These are phyloP conservation scores for Cettia cetti DNA, from an alignment of 2,113 vertebrate genomes.

Conservation along the genomic window DNA sequence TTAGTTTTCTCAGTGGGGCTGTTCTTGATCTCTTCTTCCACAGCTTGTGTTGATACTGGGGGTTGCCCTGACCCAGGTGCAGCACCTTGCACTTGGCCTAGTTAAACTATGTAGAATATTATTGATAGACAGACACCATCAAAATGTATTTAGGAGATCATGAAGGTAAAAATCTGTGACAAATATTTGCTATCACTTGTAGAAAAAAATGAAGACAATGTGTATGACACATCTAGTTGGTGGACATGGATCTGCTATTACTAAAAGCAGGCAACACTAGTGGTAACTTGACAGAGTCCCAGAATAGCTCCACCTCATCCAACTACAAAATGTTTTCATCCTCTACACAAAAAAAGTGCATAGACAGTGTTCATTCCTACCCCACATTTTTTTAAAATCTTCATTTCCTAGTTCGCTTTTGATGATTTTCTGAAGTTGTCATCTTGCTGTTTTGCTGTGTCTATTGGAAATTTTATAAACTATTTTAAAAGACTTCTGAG, in stretches of 20 bases:
- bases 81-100: not conserved
- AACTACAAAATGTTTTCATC: not conserved
- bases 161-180: not conserved
- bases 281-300: not conserved
- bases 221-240: accelerated
- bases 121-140: not conserved
- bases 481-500: slow-evolving; percentile 36
- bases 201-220: not conserved
- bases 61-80: accelerated
- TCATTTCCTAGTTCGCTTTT: slow-evolving; percentile 36
- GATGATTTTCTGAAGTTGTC: slow-evolving; percentile 12
- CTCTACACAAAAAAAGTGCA: not conserved
- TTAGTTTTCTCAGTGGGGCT: not conserved
- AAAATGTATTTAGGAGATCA: not conserved
- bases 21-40: not conserved
- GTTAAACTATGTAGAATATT: not conserved
- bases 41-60: not conserved
- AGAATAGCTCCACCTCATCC: not conserved
- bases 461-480: slow-evolving; percentile 44
- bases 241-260: not conserved
- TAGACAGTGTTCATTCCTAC: not conserved
- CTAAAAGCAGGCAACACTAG: not conserved
- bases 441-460: slow-evolving; percentile 3
- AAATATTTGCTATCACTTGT: not conserved
- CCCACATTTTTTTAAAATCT: not conserved